Base-by-base conservation (phyloP, 2,888 invertebrate species). In the Brachynemurus nebulosus region DNA sequence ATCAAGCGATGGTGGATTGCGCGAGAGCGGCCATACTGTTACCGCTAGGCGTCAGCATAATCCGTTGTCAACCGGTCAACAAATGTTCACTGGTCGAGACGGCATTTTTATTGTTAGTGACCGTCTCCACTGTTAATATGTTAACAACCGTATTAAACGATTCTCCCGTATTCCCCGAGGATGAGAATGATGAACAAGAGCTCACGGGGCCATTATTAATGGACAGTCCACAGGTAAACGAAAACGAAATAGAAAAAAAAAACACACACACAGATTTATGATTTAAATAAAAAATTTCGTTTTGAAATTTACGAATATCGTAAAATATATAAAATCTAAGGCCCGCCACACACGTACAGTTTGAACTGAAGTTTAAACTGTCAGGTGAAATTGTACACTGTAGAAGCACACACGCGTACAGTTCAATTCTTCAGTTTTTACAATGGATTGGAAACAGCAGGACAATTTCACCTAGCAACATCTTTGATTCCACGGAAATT, bases 121-220 rank as follows among this genome's bases (percentile, higher is more conserved):
- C 90, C 37, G 88, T 89, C 42, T 86, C 89, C 41, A 88, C 89
- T 40, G 86, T 91, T 59, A 91, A 91, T 64, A 83, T 90, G 78
- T 74, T 90, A 51, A 86, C 86, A 34, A 86, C 84, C 27, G 84
- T 86, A 9, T 70, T 88, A 50, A 86, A 86, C 65, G 86, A 88
- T 65, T 85, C 85, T 50, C 86, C 88, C 30, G 78, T 86, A 47
- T 82, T 86, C 57, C 86, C 86, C n/a, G 81, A 82, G 58, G 80
- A 80, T 55, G 81, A 81, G 53, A 74, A 74, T 52, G 78, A 78
- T 53, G 76, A 78, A 54, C 71, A 72, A 42, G 78, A 79, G 59
- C 67, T 78, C 52, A 72, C 79, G 47, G 55, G 77, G 2, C 82
- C 84, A 6, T 68, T 85, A 53, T 72, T 86, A 50, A 82, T 85